phyloP scores from a whole-genome alignment of 1,140 invertebrate genomes.

The Carposina sasakii region DNA sequence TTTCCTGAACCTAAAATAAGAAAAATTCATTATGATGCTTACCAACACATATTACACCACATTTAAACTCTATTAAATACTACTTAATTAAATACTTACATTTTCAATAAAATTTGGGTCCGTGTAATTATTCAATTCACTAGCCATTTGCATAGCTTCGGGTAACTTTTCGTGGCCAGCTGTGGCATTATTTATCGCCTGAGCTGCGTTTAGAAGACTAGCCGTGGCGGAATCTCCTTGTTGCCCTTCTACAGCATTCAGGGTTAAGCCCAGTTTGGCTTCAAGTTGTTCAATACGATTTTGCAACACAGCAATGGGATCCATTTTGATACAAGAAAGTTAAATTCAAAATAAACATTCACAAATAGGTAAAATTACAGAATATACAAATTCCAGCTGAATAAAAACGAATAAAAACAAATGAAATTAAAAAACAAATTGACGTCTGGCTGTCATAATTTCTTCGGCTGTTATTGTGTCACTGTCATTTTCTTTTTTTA shows the following conservation, averaged over 20 bases:
- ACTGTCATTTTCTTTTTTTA: too few species aligned
- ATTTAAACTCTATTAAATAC: conserved; percentile 2
- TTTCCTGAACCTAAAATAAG: conserved; percentile 57
- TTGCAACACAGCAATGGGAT: conserved; percentile 64
- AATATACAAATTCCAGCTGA: neutral
- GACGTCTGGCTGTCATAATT: too few species aligned
- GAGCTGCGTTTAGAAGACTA: conserved; percentile 57
- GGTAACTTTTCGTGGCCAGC: conserved; percentile 59
- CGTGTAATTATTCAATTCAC: conserved; percentile 68
- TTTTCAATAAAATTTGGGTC: conserved; percentile 66
- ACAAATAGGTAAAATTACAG: conserved; percentile 12
- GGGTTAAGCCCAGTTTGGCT: conserved; percentile 58
- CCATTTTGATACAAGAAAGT: conserved; percentile 41
- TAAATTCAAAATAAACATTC: conserved; percentile 8
- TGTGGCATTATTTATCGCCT: conserved; percentile 59
- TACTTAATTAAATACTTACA: conserved; percentile 32
- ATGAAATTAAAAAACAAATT: conserved; percentile 19
- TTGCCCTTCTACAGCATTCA: conserved; percentile 30
- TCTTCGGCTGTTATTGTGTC: too few species aligned
- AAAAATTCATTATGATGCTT: conserved; percentile 8
- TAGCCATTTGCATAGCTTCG: conserved; percentile 54
- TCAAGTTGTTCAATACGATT: conserved; percentile 68
- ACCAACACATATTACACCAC: neutral
- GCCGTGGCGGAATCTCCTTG: conserved; percentile 55
- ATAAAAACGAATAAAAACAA: conserved; percentile 2